These are phyloP conservation scores for Pogonomyrmex barbatus DNA, from an alignment of 1,140 invertebrate species.

Conservation along the genomic window DNA sequence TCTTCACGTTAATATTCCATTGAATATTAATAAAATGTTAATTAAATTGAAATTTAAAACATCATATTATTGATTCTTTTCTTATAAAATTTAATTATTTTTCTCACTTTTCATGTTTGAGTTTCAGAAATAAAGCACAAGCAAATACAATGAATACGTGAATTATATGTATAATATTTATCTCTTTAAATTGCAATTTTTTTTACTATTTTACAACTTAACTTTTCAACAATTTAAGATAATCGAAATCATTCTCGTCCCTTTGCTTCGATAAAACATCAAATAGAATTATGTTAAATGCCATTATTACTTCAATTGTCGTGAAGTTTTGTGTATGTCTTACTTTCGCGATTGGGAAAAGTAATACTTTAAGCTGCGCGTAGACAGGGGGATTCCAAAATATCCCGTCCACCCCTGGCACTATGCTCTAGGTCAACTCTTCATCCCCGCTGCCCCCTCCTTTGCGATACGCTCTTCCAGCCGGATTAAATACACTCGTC, in stretches of 20 bases:
- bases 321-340: background rate
- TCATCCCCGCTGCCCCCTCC: conserved; percentile 24
- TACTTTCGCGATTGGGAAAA: background rate
- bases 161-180: conserved; percentile 2
- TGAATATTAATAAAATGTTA: conserved; percentile 15
- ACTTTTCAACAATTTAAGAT: background rate
- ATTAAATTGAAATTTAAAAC: conserved; percentile 1
- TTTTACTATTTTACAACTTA: background rate
- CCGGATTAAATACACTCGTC: conserved; percentile 71
- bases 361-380: conserved; percentile 11
- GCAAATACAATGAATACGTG: background rate
- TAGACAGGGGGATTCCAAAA: conserved; percentile 45
- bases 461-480: conserved; percentile 56
- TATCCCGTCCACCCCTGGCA: conserved; percentile 36
- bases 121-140: background rate
- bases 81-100: background rate
- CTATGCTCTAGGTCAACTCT: conserved; percentile 59
- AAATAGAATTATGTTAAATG: background rate
- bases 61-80: background rate
- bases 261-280: background rate
- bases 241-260: background rate
- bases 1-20: conserved; percentile 6
- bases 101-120: background rate
- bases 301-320: background rate
- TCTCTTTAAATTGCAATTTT: background rate